Base-by-base conservation (phyloP, 2,888 invertebrate genomes). In the Rhorus exstirpatorius region DNA sequence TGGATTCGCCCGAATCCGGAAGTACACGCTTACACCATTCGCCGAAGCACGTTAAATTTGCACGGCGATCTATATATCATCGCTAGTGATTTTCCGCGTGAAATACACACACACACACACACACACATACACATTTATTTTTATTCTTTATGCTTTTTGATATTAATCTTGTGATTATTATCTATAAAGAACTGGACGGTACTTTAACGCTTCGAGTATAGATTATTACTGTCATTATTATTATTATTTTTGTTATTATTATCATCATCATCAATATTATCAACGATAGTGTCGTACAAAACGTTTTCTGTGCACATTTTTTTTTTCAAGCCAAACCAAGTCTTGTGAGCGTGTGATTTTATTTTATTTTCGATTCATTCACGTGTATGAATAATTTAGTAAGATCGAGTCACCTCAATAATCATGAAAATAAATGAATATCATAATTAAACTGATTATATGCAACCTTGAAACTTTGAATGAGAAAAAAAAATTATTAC, bases 1-100 rank as follows among this genome's bases (percentile, higher is more conserved):
- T 41, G 38, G 31, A 70, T 80, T 53, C 14, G 35, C n/a, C 31
- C 26, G 7, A 72, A 75, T 35, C 53, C 77, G 81, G 81, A 81
- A 81, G 67, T 67, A 38, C 41, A 3, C 41, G 44, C 19, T 38
- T 41, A 55, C 26, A 1, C 8, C 31, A n/a, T 19, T 31, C 58
- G 24, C 49, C 35, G 38, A 3, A 46, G 6, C 38, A 24, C 19
- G 51, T 14, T 17, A 31, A 49, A 71, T 71, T 17, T 58, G 14
- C n/a, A 53, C 26, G 51, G 17, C 17, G n/a, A 53, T 41, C 19
- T 38, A 12, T 10, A 17, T 49, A 35, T 46, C 14, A 31, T 51
- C 8, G 14, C 31, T 8, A 46, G 63, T 70, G 14, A 75, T 76
- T 80, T 80, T 76, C 75, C 75, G 49, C 61, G 55, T 72, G 6